Evolutionary conservation across 1,140 invertebrate genomes (phyloP).

Genomic region (Galleria mellonella): DNA sequence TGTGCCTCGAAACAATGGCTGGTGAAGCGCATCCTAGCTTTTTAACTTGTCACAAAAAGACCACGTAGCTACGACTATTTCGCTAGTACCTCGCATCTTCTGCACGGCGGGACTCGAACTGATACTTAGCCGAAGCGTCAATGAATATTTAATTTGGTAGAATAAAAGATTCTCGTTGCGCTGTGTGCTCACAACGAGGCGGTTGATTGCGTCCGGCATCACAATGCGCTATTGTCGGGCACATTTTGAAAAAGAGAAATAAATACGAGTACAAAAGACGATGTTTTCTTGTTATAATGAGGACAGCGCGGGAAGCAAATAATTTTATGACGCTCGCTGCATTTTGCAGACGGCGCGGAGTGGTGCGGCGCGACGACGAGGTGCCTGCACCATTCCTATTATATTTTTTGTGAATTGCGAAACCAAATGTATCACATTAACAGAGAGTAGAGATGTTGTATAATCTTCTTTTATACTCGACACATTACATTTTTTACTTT

Average conservation of each 20-base stretch:
- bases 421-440: too few species aligned
- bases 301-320: slow-evolving; percentile 13
- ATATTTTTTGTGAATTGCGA: too few species aligned
- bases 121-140: background rate
- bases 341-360: background rate
- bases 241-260: slow-evolving; percentile 16
- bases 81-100: background rate
- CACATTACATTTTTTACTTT: too few species aligned
- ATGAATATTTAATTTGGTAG: background rate
- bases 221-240: slow-evolving; percentile 28
- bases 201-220: slow-evolving; percentile 28
- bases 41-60: background rate
- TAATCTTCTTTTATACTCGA: too few species aligned
- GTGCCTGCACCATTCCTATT: background rate
- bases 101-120: too few species aligned
- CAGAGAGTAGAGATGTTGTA: too few species aligned
- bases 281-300: slow-evolving; percentile 25
- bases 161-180: background rate
- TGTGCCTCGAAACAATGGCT: slow-evolving; percentile 4
- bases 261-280: slow-evolving; percentile 24
- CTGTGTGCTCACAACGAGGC: background rate
- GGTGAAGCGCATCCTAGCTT: background rate
- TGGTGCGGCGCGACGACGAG: background rate
- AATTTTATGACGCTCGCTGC: slow-evolving; percentile 7
- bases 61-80: background rate